phyloP scores from a whole-genome alignment of 2,113 vertebrate species.

The Orthochromis indermauri region DNA sequence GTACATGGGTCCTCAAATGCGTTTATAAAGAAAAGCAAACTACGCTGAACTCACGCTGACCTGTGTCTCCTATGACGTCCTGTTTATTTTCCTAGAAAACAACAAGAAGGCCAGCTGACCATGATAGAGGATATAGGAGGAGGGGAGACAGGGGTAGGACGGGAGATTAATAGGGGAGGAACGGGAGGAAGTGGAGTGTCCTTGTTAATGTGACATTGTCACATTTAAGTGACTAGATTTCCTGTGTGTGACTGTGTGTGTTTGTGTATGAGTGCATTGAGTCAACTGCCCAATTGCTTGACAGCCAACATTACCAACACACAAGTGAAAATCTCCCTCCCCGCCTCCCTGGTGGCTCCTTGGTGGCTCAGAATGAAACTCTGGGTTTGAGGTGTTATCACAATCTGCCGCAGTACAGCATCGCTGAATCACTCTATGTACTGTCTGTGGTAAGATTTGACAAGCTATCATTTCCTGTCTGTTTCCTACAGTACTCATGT shows the following conservation, averaged over 20 bases:
- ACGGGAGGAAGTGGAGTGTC: slow-evolving; percentile 50
- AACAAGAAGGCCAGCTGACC: not conserved
- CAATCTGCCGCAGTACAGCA: not conserved
- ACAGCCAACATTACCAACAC: slow-evolving; percentile 37
- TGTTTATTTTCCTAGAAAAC: not conserved
- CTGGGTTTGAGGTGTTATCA: not conserved
- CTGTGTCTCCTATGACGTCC: not conserved
- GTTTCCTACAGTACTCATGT: not conserved
- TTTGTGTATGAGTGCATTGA: slow-evolving; percentile 2
- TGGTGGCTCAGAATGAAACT: not conserved
- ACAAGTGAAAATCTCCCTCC: not conserved
- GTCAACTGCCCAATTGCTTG: slow-evolving; percentile 41
- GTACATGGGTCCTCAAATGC: not conserved
- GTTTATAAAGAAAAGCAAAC: not conserved
- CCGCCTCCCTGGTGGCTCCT: not conserved
- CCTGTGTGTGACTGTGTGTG: slow-evolving; percentile 29
- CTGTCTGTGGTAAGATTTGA: not conserved
- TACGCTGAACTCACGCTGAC: not conserved
- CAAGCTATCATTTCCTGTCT: not conserved
- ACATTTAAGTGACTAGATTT: slow-evolving; percentile 59
- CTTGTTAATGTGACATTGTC: slow-evolving; percentile 60
- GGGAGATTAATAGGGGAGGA: slow-evolving; percentile 26
- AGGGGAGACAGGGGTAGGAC: not conserved
- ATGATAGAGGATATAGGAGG: not conserved
- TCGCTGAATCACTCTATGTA: not conserved